Percentiles rank a stretch among this genome's conserved stretches.
These are phyloP conservation scores for Samia ricini DNA, from an alignment of 1,140 invertebrate species.

Conservation along the genomic window DNA sequence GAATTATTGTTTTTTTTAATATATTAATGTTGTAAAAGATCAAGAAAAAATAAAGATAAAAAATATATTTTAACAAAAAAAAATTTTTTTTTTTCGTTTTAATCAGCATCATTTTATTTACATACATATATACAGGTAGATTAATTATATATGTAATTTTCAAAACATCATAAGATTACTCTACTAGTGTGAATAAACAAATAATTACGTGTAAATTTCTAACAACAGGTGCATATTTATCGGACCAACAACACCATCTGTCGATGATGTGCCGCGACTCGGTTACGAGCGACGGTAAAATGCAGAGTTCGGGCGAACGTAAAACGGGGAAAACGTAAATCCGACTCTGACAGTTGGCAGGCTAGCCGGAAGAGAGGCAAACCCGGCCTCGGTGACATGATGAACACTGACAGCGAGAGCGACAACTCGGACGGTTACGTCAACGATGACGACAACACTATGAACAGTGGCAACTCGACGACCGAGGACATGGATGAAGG, in stretches of 20 bases:
- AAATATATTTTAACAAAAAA: too few species aligned
- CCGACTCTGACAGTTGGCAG: conserved; percentile 54
- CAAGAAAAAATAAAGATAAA: neutral
- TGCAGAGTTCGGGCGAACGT: conserved; percentile 44
- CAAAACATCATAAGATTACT: neutral
- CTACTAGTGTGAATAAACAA: too few species aligned
- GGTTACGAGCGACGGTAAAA: conserved; percentile 35
- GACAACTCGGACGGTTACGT: conserved; percentile 79
- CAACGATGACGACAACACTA: conserved; percentile 72
- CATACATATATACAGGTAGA: neutral
- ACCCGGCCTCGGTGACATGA: conserved; percentile 55
- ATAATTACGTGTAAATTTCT: neutral
- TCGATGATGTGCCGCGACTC: conserved; percentile 63
- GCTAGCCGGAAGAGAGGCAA: conserved; percentile 63
- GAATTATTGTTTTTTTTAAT: too few species aligned
- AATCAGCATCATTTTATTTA: too few species aligned
- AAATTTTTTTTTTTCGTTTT: neutral
- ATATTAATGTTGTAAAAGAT: neutral
- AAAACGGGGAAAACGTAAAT: conserved; percentile 73
- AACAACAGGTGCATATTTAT: conserved; percentile 61
- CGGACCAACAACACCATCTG: conserved; percentile 72
- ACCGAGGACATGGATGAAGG: conserved; percentile 75
- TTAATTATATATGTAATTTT: neutral
- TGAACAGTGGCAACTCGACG: conserved; percentile 70
- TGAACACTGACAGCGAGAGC: conserved; percentile 83